Percentiles rank a stretch among this genome's conserved stretches.
Evolutionary conservation across 2,888 invertebrate genomes (phyloP).

Genomic region (Blera fallax): DNA sequence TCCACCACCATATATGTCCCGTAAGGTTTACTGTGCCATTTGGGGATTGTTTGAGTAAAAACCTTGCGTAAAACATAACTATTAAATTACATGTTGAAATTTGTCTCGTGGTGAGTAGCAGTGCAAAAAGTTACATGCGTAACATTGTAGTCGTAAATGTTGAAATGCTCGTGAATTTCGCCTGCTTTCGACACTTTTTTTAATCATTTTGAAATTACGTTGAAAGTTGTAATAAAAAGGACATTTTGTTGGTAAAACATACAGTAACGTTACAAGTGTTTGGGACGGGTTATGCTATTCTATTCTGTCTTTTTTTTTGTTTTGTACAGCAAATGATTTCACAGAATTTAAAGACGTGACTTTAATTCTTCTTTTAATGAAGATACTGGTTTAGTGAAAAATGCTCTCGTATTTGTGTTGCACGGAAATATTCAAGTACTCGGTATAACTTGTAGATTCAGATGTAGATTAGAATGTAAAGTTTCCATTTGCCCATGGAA

Average conservation of each 20-base stretch:
- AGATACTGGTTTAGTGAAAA: no score
- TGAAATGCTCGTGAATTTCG: not conserved
- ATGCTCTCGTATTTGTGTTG: no score
- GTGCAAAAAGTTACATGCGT: not conserved
- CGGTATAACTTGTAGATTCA: no score
- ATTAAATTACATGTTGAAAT: slow-evolving; percentile 20
- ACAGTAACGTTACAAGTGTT: not conserved
- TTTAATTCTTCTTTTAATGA: no score
- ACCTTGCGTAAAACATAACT: not conserved
- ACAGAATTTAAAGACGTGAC: no score
- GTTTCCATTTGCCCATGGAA: no score
- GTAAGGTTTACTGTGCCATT: not conserved
- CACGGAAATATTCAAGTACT: no score
- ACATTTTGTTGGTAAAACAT: not conserved
- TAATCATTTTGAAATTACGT: not conserved
- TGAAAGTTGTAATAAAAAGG: not conserved
- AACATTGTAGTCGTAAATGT: not conserved
- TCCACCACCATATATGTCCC: not conserved
- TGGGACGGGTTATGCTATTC: not conserved
- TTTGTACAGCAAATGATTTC: no score
- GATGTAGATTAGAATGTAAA: no score
- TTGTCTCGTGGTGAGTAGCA: not conserved
- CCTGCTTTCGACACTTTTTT: not conserved
- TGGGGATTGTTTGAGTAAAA: not conserved
- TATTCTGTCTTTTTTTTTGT: no score